Conservation (phyloP, 2,797 vertebrate genomes). For the Mus minutoides region DNA sequence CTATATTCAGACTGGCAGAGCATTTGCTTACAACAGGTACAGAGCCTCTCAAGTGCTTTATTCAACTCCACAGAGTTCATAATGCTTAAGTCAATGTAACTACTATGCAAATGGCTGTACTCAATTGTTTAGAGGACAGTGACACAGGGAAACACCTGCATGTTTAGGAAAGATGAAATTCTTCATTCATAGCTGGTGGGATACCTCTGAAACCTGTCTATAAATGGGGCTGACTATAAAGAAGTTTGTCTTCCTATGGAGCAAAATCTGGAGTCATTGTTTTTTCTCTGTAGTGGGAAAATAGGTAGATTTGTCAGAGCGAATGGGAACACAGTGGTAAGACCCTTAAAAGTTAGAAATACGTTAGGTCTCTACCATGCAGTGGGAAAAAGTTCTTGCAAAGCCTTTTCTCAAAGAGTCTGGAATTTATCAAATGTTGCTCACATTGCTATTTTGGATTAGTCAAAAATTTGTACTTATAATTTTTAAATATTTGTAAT, state of each 20-base stretch:
- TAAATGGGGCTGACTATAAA: neutral
- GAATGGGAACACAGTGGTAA: neutral
- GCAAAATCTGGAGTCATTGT: neutral
- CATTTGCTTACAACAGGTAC: neutral
- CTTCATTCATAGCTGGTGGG: neutral
- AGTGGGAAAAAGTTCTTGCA: neutral
- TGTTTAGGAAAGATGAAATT: neutral
- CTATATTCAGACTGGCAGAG: neutral
- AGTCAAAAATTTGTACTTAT: neutral
- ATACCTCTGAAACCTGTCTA: neutral
- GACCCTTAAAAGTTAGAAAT: neutral
- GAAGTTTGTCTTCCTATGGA: neutral
- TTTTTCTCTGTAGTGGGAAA: neutral
- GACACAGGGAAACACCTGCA: neutral
- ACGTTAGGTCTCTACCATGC: neutral
- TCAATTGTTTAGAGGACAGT: neutral
- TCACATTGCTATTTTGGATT: neutral
- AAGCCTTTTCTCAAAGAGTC: neutral
- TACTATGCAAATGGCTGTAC: neutral
- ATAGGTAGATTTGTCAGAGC: constrained; percentile 28
- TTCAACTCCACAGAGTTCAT: neutral
- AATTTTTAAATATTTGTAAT: neutral
- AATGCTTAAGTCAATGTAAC: neutral
- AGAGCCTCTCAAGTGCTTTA: neutral
- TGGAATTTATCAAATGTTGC: neutral